Base-by-base conservation (phyloP, 2,797 vertebrate genomes). In the Acipenser oxyrinchus region DNA sequence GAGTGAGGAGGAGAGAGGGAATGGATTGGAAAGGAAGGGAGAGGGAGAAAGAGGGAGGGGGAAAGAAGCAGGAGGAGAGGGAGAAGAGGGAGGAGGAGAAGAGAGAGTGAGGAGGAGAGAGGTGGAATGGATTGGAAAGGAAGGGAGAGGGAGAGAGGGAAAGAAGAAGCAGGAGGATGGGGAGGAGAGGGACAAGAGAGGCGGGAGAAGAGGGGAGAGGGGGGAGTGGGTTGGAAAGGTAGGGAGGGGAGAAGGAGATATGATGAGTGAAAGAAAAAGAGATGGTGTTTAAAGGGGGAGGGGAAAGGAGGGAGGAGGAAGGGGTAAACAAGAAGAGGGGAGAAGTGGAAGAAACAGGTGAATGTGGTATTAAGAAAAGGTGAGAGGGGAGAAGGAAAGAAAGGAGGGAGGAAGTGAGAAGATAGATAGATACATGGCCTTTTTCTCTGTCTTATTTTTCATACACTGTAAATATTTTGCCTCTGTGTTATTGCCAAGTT, bases 1-100 rank as follows among this genome's bases (percentile, higher is more conserved):
- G 57, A 37, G 18, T 1, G 80, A 76, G 59, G 66, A 70, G 0
- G 37, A 77, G 51, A 72, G 60, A 76, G 70, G 76, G 59, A 77
- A 72, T 77, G 83, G 81, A 76, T 63, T 86, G 63, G 86, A 63
- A 23, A n/a, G n/a, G 23, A 37, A 37, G 23, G 3, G 23, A 37
- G 23, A 37, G 1, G 2, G 23, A 37, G 23, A 3, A 23, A 3
- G 23, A 1, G 23, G 3, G 23, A 23, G 23, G 23, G 23, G 23
- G 23, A 23, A 23, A 3, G 23, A 3, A 23, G 1, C 3, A 76
- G 59, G 66, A 70, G 0, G 37, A 77, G 51, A 72, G 60, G 75
- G 70, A 75, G 59, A 77, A 72, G 23, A 37, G 1, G 2, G 23
- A 37, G 23, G 1, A 2, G 23, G 23, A 37, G 23, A 4, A 37